These are phyloP conservation scores for Perca flavescens DNA, from an alignment of 2,113 vertebrate genomes.

Conservation along the genomic window DNA sequence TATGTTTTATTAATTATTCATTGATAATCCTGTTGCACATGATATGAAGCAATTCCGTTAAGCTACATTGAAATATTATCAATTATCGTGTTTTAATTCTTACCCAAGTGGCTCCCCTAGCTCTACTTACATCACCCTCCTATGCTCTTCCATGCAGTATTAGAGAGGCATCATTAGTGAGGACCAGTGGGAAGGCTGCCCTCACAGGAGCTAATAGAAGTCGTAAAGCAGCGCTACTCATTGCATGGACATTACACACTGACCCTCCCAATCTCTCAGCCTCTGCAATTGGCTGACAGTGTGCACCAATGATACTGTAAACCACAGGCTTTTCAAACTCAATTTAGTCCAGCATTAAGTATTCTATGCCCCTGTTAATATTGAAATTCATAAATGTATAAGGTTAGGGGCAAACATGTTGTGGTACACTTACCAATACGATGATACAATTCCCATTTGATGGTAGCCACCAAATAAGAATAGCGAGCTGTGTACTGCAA, in stretches of 20 bases:
- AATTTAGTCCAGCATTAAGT: conserved; percentile 81
- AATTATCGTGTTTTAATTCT: conserved; percentile 81
- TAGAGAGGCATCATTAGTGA: conserved; percentile 81
- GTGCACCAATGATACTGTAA: conserved; percentile 76
- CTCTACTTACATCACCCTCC: conserved; percentile 72
- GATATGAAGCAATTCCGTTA: conserved; percentile 67
- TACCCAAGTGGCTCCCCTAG: conserved; percentile 77
- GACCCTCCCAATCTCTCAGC: conserved; percentile 81
- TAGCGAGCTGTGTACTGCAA: conserved; percentile 66
- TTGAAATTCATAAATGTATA: conserved; percentile 79
- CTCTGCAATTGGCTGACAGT: conserved; percentile 73
- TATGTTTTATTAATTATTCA: conserved; percentile 69
- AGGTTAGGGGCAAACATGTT: conserved; percentile 72
- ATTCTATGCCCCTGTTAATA: conserved; percentile 74
- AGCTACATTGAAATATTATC: conserved; percentile 79
- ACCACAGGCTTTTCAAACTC: conserved; percentile 82
- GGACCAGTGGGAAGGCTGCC: conserved; percentile 77
- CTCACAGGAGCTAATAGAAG: conserved; percentile 80
- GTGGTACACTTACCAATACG: conserved; percentile 73
- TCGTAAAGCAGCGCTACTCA: conserved; percentile 81
- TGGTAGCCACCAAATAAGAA: conserved; percentile 77
- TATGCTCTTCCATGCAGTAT: conserved; percentile 75
- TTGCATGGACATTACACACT: conserved; percentile 79
- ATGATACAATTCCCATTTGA: conserved; percentile 80
- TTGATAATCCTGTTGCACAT: conserved; percentile 66